Evolutionary conservation across 1,140 invertebrate genomes (phyloP).

Genomic region (Drosophila pandora): DNA sequence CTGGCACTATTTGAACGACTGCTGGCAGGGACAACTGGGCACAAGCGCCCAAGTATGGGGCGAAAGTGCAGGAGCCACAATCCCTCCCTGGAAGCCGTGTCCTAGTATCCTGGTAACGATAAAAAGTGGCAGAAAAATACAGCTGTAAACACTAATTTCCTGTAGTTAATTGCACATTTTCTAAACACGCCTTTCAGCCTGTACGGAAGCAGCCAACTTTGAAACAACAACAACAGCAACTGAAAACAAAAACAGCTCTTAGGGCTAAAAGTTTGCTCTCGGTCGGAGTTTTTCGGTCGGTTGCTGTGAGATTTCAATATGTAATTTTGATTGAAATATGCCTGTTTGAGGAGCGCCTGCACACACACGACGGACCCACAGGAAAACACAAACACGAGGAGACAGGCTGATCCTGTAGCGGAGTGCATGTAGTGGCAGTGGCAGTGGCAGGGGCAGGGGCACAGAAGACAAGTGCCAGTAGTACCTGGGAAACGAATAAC

Average conservation of each 20-base stretch:
- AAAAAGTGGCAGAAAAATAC: constrained; percentile 34
- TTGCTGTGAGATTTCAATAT: constrained; percentile 63
- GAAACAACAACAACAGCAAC: constrained; percentile 47
- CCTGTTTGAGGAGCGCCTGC: constrained; percentile 63
- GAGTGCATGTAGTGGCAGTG: neutral
- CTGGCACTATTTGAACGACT: constrained; percentile 44
- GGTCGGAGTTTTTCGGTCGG: constrained; percentile 46
- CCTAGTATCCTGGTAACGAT: neutral
- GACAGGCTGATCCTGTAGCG: constrained; percentile 19
- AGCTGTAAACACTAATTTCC: constrained; percentile 73
- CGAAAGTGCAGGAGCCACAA: neutral
- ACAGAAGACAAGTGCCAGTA: constrained; percentile 41
- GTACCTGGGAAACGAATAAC: constrained; percentile 57
- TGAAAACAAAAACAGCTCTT: constrained; percentile 38
- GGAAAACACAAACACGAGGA: constrained; percentile 30
- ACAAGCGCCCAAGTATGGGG: neutral
- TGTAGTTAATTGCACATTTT: constrained; percentile 79
- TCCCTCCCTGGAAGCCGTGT: constrained; percentile 1
- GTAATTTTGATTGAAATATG: constrained; percentile 81
- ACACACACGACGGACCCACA: constrained; percentile 10
- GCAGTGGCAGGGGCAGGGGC: neutral
- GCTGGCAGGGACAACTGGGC: constrained; percentile 9
- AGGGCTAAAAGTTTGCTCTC: constrained; percentile 42
- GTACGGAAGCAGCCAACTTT: constrained; percentile 24
- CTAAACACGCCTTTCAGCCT: constrained; percentile 51